Evolutionary conservation across 1,140 invertebrate species (phyloP).

Genomic region (Sitodiplosis mosellana): DNA sequence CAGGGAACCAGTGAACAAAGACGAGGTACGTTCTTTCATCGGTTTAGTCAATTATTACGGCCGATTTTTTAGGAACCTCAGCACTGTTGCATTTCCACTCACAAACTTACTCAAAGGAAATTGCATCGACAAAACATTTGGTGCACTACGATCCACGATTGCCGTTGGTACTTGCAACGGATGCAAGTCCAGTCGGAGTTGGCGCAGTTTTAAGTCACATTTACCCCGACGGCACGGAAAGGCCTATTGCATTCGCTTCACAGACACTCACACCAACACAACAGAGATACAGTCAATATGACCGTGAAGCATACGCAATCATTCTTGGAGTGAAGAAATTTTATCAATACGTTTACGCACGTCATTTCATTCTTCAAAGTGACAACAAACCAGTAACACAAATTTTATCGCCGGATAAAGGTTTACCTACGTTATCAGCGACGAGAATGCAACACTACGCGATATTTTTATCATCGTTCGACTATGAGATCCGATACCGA

Average conservation of each 20-base stretch:
- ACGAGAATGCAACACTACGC: slow-evolving; percentile 1
- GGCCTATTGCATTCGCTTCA: slow-evolving; percentile 23
- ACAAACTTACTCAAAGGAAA: not conserved
- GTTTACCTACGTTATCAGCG: not conserved
- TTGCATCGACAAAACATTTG: no score
- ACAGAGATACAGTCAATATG: slow-evolving; percentile 25
- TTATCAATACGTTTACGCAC: slow-evolving; percentile 18
- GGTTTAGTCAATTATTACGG: slow-evolving; percentile 23
- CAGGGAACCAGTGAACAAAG: slow-evolving; percentile 18
- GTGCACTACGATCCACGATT: slow-evolving; percentile 6
- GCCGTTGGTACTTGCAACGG: slow-evolving; percentile 5
- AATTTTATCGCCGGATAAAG: slow-evolving; percentile 3
- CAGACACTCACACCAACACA: slow-evolving; percentile 20
- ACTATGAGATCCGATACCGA: not conserved
- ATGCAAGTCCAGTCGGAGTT: slow-evolving; percentile 9
- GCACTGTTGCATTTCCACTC: slow-evolving; percentile 6
- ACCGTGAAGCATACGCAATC: slow-evolving; percentile 27
- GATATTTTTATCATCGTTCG: not conserved
- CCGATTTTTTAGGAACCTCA: slow-evolving; percentile 16
- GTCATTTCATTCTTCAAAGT: slow-evolving; percentile 2
- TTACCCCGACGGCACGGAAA: slow-evolving; percentile 11
- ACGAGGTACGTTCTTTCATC: slow-evolving; percentile 20
- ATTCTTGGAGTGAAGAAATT: slow-evolving; percentile 22
- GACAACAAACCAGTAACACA: slow-evolving; percentile 2
- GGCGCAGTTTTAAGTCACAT: slow-evolving; percentile 12